A percentile compares a stretch with the other conserved stretches of the same genome.
phyloP scores from a whole-genome alignment of 92 coral and sea anemone genomes.

The Plumapathes pennacea region DNA sequence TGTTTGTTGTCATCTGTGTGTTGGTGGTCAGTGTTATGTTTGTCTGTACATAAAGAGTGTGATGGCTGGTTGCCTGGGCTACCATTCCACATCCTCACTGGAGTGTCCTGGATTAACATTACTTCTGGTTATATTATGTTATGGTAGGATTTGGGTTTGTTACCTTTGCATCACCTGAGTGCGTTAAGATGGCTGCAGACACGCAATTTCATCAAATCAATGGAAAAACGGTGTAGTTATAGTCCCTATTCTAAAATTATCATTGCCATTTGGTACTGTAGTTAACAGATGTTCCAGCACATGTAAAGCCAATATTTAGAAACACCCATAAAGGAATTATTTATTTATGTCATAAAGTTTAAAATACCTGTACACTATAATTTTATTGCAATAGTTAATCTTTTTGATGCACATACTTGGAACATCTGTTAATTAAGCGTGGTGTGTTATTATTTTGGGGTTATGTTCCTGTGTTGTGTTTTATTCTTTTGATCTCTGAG shows the following conservation, averaged over 20 bases:
- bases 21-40: no score
- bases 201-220: constrained; percentile 91
- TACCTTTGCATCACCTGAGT: constrained; percentile 88
- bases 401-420: not conserved
- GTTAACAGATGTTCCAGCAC: no score
- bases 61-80: no score
- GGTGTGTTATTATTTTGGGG: no score
- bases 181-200: constrained; percentile 81
- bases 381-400: not conserved
- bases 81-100: no score
- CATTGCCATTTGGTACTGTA: not conserved
- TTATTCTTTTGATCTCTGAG: no score
- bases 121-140: constrained; percentile 73
- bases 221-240: constrained; percentile 99
- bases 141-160: constrained; percentile 99
- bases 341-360: no score
- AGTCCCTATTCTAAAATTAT: constrained; percentile 19
- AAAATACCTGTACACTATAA: not conserved
- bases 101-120: no score
- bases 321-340: no score
- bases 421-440: not conserved
- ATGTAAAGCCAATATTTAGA: no score
- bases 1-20: no score
- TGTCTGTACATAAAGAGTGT: no score
- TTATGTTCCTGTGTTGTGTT: not conserved